These are phyloP conservation scores for Calosoma granatense DNA, from an alignment of 1,140 invertebrate species.

Conservation along the genomic window DNA sequence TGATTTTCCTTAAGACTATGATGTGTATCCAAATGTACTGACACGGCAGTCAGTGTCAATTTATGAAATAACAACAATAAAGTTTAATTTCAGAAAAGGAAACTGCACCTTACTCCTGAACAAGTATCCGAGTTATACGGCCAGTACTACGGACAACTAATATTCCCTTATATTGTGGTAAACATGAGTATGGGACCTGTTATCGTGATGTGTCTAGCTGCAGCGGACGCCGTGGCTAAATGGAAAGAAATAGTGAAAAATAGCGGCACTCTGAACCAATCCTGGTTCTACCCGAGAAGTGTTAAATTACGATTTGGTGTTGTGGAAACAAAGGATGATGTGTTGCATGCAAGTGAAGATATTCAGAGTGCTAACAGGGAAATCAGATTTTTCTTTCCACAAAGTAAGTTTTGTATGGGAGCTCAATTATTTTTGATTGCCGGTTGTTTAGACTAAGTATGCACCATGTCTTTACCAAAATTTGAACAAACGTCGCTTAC, in stretches of 20 bases:
- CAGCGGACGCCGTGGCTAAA: constrained; percentile 52
- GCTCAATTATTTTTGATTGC: background rate
- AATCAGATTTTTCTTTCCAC: constrained; percentile 81
- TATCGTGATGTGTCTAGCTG: constrained; percentile 56
- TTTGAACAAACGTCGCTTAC: no score
- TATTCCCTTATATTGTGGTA: constrained; percentile 63
- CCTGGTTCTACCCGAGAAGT: constrained; percentile 59
- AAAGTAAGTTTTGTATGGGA: constrained; percentile 50
- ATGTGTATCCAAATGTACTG: no score
- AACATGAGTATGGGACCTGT: constrained; percentile 67
- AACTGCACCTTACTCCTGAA: constrained; percentile 62
- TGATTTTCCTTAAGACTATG: no score
- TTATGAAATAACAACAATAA: no score
- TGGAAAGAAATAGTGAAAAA: constrained; percentile 64
- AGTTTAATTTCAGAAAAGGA: constrained; percentile 50
- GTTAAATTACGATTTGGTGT: constrained; percentile 59
- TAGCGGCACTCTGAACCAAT: constrained; percentile 45
- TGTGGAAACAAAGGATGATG: constrained; percentile 46
- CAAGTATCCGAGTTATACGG: constrained; percentile 72
- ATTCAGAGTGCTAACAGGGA: constrained; percentile 62
- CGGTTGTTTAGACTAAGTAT: no score
- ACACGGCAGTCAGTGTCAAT: no score
- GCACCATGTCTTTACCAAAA: no score
- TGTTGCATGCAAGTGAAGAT: constrained; percentile 72
- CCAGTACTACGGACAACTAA: constrained; percentile 56